Evolutionary conservation across 30 jellyfish, hydroid and myxozoan genomes (phyloP), one percentile per base, ranked within the genome.

Genomic region (Haliclystus octoradiatus): DNA sequence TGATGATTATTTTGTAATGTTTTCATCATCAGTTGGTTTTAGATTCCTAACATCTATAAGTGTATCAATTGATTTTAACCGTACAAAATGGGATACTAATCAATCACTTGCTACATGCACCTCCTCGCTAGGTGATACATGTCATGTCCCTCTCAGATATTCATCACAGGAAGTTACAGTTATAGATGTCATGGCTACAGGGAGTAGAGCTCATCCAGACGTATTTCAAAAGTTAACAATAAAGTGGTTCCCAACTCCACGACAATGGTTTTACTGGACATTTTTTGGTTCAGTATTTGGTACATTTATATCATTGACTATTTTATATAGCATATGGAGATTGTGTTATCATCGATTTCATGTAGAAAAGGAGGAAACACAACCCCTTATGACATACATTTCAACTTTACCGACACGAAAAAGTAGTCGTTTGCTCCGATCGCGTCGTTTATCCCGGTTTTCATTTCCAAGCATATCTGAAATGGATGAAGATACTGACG

Each of bases 11-110:
- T 78, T 4, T 78, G 25, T 86, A 1, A 30, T 77, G 70, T 75
- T 86, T 33, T 78, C 96, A 34, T 78, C 94, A 13, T 78, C 96
- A 15, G 96, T 86, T 50, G 96, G 96, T n/a, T 86, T 92, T 92
- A 57, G 96, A 31, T 86, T 86, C 62, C 69, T 72, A 32, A 86
- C 96, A 0, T 31, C 50, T 28, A 94, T 79, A 4, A 63, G 70
- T 0, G 33, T 72, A 15, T 34, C 63, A 35, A 60, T 86, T 33
- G 52, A 62, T 28, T 78, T 86, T 69, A 71, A 78, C 30, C 84
- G 96, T 31, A 86, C 89, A 0, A 34, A 65, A 24, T 40, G 57
- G 57, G 19, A 40, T 19, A 40, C 57, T 5, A 19, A 19, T 40
- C 14, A 40, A 40, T 19, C 57, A 5, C 19, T 40, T 9, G n/a